Evolutionary conservation across 1,140 invertebrate genomes (phyloP).

Genomic region (Lutraria rhynchaena): DNA sequence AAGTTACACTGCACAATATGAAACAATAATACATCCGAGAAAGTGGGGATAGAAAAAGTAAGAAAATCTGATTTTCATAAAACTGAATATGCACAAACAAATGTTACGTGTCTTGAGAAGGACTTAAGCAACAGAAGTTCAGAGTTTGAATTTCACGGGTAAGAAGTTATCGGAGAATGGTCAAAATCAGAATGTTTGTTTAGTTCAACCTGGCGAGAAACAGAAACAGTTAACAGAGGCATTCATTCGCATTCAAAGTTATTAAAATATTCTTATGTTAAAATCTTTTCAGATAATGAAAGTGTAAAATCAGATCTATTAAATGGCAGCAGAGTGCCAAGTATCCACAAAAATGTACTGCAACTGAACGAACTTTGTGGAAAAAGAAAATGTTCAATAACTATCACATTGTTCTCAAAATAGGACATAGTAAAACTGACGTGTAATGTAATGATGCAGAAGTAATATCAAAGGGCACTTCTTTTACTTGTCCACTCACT

Average conservation of each 20-base stretch:
- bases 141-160: not conserved
- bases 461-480: slow-evolving; percentile 54
- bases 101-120: too few relatives aligned
- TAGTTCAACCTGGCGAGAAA: slow-evolving; percentile 30
- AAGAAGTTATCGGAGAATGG: not conserved
- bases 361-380: slow-evolving; percentile 6
- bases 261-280: not conserved
- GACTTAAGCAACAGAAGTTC: too few relatives aligned
- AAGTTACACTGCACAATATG: too few relatives aligned
- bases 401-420: slow-evolving; percentile 25
- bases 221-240: not conserved
- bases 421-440: too few relatives aligned
- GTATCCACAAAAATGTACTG: too few relatives aligned
- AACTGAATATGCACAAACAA: not conserved
- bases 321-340: not conserved
- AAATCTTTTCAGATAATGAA: slow-evolving; percentile 38
- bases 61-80: too few relatives aligned
- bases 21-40: too few relatives aligned
- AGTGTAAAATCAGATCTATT: slow-evolving; percentile 25
- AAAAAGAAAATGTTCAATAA: slow-evolving; percentile 15
- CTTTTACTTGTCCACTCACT: slow-evolving; percentile 62
- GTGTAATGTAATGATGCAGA: slow-evolving; percentile 57
- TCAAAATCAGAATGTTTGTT: not conserved
- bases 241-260: not conserved
- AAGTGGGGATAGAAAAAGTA: too few relatives aligned